These are phyloP conservation scores for Bursaphelenchus okinawaensis DNA, from an alignment of 2,888 invertebrate genomes.

Conservation along the genomic window DNA sequence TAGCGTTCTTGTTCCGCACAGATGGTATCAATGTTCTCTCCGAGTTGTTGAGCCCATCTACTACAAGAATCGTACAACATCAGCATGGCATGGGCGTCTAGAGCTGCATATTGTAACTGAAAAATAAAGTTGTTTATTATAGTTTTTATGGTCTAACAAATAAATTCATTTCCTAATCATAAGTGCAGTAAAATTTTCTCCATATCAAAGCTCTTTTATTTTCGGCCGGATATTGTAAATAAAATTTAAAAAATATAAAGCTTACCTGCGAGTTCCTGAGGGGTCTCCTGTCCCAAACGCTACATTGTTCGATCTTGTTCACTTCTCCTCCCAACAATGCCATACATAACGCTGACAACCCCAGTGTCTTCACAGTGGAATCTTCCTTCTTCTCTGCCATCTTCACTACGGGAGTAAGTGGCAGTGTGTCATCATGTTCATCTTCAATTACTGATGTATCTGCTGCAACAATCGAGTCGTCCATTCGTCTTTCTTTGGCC, in stretches of 20 bases:
- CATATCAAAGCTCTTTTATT: too few relatives aligned
- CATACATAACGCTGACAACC: constrained; percentile 16
- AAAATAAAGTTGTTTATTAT: too few relatives aligned
- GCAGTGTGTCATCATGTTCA: background rate
- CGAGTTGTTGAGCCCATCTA: constrained; percentile 9
- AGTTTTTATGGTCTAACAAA: background rate
- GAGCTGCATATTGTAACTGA: constrained; percentile 44
- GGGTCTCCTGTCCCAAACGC: constrained; percentile 47
- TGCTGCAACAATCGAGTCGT: background rate
- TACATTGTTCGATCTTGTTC: constrained; percentile 49
- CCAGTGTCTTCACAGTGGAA: constrained; percentile 5
- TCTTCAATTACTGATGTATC: background rate
- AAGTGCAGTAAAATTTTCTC: too few relatives aligned
- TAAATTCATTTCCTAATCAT: too few relatives aligned
- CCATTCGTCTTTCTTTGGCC: background rate
- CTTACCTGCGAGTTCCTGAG: constrained; percentile 40
- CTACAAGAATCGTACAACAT: constrained; percentile 20
- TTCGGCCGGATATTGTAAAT: too few relatives aligned
- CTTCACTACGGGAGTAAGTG: background rate
- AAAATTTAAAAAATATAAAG: background rate
- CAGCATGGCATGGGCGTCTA: constrained; percentile 40
- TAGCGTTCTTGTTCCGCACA: constrained; percentile 13
- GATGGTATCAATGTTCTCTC: constrained; percentile 8
- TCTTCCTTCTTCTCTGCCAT: background rate
- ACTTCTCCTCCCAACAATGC: constrained; percentile 24